These are phyloP conservation scores for Diglossa cyanea DNA, from an alignment of 2,797 vertebrate genomes.

Conservation along the genomic window DNA sequence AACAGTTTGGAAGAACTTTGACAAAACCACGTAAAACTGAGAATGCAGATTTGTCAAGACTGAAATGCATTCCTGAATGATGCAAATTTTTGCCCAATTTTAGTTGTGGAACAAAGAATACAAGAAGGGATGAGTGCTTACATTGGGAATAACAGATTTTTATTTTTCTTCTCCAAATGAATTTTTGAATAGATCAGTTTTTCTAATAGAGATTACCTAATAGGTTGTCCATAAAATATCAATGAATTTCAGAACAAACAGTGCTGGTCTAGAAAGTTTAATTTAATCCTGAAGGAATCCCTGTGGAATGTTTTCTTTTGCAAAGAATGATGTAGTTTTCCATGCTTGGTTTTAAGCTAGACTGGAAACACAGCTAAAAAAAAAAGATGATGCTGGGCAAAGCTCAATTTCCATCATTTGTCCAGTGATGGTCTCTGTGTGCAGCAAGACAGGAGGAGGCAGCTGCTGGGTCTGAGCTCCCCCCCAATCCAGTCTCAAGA, in stretches of 20 bases:
- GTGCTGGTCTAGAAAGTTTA: background rate
- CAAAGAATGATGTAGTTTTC: background rate
- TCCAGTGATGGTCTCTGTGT: background rate
- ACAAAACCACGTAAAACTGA: background rate
- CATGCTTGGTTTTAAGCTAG: background rate
- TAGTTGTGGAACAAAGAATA: background rate
- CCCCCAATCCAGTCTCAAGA: background rate
- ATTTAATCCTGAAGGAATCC: background rate
- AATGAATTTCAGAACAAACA: background rate
- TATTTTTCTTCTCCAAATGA: background rate
- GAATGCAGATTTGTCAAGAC: background rate
- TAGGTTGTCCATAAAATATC: background rate
- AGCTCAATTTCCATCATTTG: background rate
- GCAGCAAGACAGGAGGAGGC: background rate
- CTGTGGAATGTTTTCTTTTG: background rate
- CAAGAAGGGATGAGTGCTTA: background rate
- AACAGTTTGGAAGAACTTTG: background rate
- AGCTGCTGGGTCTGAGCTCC: background rate
- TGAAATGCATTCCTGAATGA: background rate
- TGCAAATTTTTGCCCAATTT: background rate
- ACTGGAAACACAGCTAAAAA: background rate
- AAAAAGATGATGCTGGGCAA: background rate
- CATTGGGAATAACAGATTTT: background rate
- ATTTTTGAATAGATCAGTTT: background rate
- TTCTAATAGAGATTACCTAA: background rate